These are phyloP conservation scores for Propsilocerus akamusi DNA, from an alignment of 1,140 invertebrate genomes.

Conservation along the genomic window DNA sequence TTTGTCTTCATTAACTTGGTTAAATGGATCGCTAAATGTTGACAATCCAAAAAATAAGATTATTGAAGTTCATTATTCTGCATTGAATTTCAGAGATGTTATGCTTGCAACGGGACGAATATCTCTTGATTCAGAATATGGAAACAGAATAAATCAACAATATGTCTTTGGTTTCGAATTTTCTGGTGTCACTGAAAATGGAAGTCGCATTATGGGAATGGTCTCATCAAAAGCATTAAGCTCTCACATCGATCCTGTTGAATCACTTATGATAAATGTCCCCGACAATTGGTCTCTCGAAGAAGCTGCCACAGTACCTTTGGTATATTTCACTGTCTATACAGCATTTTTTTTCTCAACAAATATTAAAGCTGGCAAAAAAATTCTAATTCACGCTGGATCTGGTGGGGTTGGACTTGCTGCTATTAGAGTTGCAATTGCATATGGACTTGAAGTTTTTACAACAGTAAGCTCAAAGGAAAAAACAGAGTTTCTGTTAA, in stretches of 20 bases:
- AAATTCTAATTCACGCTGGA: conserved; percentile 50
- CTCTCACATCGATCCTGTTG: no score
- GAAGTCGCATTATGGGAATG: no score
- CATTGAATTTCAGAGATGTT: conserved; percentile 51
- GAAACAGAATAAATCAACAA: conserved; percentile 22
- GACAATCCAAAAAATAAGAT: no score
- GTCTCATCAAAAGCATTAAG: no score
- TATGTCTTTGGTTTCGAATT: conserved; percentile 37
- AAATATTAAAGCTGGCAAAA: conserved; percentile 50
- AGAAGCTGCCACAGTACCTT: conserved; percentile 58
- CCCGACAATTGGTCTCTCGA: conserved; percentile 52
- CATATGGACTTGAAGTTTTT: conserved; percentile 34
- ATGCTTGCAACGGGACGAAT: conserved; percentile 51
- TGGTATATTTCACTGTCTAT: conserved; percentile 14
- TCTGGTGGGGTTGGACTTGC: conserved; percentile 58
- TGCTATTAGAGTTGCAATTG: conserved; percentile 44
- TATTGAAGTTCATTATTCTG: no score
- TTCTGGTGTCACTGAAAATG: conserved; percentile 22
- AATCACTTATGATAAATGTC: conserved; percentile 40
- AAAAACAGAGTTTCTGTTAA: conserved; percentile 8
- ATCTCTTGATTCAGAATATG: conserved; percentile 26
- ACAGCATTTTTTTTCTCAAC: conserved; percentile 36
- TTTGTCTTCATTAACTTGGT: no score
- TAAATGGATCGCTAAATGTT: no score
- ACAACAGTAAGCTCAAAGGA: conserved; percentile 31